Evolutionary conservation across 2,888 invertebrate genomes (phyloP), one percentile per base, ranked within the genome.

Genomic region (Trisateles emortualis): DNA sequence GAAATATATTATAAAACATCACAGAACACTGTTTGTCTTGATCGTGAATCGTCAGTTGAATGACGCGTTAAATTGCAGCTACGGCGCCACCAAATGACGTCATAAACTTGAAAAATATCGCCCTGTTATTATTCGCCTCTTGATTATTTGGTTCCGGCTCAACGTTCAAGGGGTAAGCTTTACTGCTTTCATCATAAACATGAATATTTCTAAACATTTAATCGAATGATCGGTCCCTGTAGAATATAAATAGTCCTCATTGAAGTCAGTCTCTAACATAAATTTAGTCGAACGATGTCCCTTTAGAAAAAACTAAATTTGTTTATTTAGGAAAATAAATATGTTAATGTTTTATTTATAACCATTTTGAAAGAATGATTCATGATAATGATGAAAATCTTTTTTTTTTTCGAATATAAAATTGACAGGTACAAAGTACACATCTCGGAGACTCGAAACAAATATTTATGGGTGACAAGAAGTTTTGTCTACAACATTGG

Each of bases 31-130:
- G 52, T 65, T 59, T 57, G 52, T 60, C 52, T 46, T 46, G 46
- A 59, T 54, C 67, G 55, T 68, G 60, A 65, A 66, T 67, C 51
- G 71, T 52, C 59, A 50, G 64, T 55, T 54, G 61, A 70, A 70
- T 70, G 57, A 69, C 59, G 57, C 64, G 57, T 70, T 53, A 69
- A 69, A 68, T 68, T 70, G 59, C 59, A 60, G 45, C 52, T 17
- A 42, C 47, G 69, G 64, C 67, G 69, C 61, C 71, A 50, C 30
- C 4, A 16, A 47, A 64, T 70, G 66, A 70, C 61, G 59, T 64
- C 61, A 69, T 70, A 69, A 70, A 59, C 32, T 53, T 61, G 55
- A 56, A 70, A 59, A 70, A 64, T 48, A 53, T 46, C 46, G 6
- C 52, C 44, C 49, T 47, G 29, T 58, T 55, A 59, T 61, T 66